Conservation (phyloP, 2,797 vertebrate species). For the Paedocypris micromegethes region DNA sequence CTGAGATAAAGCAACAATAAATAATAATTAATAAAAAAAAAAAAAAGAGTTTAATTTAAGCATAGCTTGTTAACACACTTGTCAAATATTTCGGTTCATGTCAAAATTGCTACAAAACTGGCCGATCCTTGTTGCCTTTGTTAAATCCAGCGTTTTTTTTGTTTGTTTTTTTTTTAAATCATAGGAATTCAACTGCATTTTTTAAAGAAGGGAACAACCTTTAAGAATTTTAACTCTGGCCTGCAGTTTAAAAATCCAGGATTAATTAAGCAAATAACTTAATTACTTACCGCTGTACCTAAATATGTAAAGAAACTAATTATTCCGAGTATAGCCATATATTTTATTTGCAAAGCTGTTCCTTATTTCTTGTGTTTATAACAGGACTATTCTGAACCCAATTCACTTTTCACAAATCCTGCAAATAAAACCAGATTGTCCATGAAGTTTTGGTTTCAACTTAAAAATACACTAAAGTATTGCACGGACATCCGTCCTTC, state of each 20-base stretch:
- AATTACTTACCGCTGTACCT: too few relatives aligned
- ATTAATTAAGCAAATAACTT: constrained; percentile 26
- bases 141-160: not conserved
- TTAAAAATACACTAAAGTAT: constrained; percentile 43
- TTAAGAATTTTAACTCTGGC: constrained; percentile 53
- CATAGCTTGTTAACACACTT: constrained; percentile 47
- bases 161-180: too few relatives aligned
- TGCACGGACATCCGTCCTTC: constrained; percentile 48
- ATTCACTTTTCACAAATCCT: constrained; percentile 1
- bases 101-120: constrained; percentile 50
- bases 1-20: constrained; percentile 19
- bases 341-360: too few relatives aligned
- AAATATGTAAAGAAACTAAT: too few relatives aligned
- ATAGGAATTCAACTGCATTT: not conserved
- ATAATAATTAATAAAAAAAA: not conserved
- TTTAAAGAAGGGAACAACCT: constrained; percentile 53
- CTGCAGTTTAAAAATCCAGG: constrained; percentile 47
- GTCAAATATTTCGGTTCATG: constrained; percentile 31
- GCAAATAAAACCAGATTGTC: constrained; percentile 30
- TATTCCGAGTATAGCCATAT: too few relatives aligned
- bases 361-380: too few relatives aligned
- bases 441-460: constrained; percentile 24
- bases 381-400: constrained; percentile 2
- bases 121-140: constrained; percentile 25
- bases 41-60: constrained; percentile 49